These are phyloP conservation scores for Heliconius sara DNA, from an alignment of 2,888 invertebrate genomes.

Conservation along the genomic window DNA sequence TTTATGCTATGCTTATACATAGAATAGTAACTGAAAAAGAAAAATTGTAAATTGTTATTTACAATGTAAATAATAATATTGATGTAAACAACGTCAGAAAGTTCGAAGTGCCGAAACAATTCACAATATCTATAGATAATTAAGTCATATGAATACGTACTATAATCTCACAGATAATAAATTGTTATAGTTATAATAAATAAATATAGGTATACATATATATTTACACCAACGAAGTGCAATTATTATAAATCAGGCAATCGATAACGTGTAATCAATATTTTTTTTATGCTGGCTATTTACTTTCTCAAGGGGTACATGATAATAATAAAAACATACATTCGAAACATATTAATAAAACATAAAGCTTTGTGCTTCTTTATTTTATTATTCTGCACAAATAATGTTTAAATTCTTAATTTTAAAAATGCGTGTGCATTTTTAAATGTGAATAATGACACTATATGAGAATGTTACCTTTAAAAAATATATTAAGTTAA, in stretches of 20 bases:
- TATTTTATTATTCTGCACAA: not conserved
- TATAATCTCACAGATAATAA: not conserved
- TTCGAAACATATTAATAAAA: not conserved
- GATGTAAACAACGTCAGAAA: not conserved
- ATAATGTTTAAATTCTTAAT: no score
- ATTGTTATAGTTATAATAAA: not conserved
- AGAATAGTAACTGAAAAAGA: not conserved
- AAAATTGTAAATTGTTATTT: not conserved
- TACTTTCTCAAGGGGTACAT: not conserved
- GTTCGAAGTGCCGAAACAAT: slow-evolving; percentile 34
- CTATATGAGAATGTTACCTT: slow-evolving; percentile 2
- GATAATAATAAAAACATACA: not conserved
- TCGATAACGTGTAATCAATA: not conserved
- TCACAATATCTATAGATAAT: slow-evolving; percentile 1
- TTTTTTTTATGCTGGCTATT: not conserved
- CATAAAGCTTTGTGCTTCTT: no score
- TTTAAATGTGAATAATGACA: not conserved
- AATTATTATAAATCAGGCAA: not conserved
- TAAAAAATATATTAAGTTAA: not conserved
- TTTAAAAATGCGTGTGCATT: not conserved
- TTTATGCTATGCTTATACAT: not conserved
- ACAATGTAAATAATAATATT: not conserved
- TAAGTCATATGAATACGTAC: not conserved
- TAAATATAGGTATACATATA: not conserved
- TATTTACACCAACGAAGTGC: not conserved